Evolutionary conservation across 1,140 invertebrate genomes (phyloP).

Genomic region (Phymastichus coffea): DNA sequence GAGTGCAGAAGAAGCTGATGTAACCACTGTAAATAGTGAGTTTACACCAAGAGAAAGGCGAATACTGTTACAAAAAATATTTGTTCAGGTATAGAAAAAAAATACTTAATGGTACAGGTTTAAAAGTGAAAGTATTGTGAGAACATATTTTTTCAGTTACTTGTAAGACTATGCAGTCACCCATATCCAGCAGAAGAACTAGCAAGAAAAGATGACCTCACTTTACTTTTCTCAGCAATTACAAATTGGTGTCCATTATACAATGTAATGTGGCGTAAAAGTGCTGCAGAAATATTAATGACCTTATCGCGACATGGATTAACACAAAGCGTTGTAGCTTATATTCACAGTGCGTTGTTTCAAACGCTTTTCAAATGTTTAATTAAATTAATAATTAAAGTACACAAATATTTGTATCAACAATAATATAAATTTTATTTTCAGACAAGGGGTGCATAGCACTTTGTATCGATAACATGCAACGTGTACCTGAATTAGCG

Average conservation of each 20-base stretch:
- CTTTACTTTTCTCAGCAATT: slow-evolving; percentile 93
- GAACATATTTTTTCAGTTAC: slow-evolving; percentile 77
- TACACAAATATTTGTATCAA: too few species aligned
- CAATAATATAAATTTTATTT: slow-evolving; percentile 42
- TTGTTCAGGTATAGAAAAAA: slow-evolving; percentile 75
- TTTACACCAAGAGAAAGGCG: slow-evolving; percentile 88
- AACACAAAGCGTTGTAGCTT: slow-evolving; percentile 88
- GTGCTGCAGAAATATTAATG: slow-evolving; percentile 93
- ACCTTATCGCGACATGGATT: slow-evolving; percentile 93
- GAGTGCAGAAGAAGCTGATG: slow-evolving; percentile 76
- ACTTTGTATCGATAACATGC: slow-evolving; percentile 96
- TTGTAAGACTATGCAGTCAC: slow-evolving; percentile 91
- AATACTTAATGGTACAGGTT: too few species aligned
- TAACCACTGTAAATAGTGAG: slow-evolving; percentile 74
- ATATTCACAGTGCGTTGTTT: slow-evolving; percentile 96
- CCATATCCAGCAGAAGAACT: slow-evolving; percentile 92
- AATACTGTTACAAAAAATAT: slow-evolving; percentile 93
- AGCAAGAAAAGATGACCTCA: slow-evolving; percentile 93
- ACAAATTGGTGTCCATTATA: slow-evolving; percentile 91
- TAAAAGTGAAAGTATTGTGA: slow-evolving; percentile 7
- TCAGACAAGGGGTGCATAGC: slow-evolving; percentile 93
- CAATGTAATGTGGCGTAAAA: slow-evolving; percentile 95
- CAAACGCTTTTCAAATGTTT: neutral
- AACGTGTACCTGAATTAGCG: slow-evolving; percentile 85
- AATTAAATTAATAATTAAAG: neutral